Evolutionary conservation across 2,888 invertebrate genomes (phyloP).

Genomic region (Amphiduros pacificus): DNA sequence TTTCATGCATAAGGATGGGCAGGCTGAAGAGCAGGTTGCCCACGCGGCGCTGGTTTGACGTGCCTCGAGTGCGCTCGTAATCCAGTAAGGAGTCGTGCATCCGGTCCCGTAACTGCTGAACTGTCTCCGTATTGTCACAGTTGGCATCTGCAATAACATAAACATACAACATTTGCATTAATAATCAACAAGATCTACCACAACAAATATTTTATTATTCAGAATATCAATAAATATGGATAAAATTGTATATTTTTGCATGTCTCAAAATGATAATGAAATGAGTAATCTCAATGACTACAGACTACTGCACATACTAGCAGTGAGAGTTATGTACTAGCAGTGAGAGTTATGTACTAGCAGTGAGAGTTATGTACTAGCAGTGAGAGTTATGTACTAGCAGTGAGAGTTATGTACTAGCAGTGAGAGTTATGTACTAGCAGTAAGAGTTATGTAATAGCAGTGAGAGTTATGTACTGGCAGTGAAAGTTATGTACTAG

Average conservation of each 20-base stretch:
- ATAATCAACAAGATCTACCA: not conserved
- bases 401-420: too few species aligned
- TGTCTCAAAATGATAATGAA: not conserved
- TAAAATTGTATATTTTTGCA: not conserved
- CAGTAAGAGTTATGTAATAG: too few species aligned
- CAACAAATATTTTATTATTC: not conserved
- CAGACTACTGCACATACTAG: too few species aligned
- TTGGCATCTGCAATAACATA: constrained; percentile 73
- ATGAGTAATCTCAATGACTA: too few species aligned
- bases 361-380: too few species aligned
- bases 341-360: too few species aligned
- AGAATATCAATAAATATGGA: not conserved
- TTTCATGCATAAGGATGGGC: constrained; percentile 86
- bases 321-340: too few species aligned
- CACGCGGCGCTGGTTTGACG: constrained; percentile 75
- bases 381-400: too few species aligned
- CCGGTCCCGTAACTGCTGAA: constrained; percentile 84
- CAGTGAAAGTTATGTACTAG: too few species aligned
- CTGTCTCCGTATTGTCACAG: constrained; percentile 82
- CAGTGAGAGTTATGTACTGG: too few species aligned
- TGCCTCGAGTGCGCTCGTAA: constrained; percentile 68
- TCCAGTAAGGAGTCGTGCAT: constrained; percentile 86
- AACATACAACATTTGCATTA: too few species aligned
- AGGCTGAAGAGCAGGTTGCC: constrained; percentile 80
- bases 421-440: too few species aligned